Conservation (phyloP, 2,888 invertebrate genomes). For the Lampropteryx suffumata region DNA sequence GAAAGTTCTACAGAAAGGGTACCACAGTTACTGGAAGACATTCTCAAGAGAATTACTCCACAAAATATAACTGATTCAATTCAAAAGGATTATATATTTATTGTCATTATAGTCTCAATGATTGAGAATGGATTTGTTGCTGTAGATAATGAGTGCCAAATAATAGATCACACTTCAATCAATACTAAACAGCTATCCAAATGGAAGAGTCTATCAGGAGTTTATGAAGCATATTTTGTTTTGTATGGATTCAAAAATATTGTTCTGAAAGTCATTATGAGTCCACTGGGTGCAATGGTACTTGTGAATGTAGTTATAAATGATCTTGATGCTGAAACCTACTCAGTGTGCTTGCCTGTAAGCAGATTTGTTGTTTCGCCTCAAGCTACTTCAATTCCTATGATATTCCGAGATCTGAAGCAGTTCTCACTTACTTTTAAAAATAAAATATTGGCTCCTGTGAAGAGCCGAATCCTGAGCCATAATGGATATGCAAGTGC, state of each 20-base stretch:
- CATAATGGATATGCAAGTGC: conserved; percentile 72
- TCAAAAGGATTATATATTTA: conserved; percentile 66
- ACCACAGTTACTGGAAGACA: conserved; percentile 51
- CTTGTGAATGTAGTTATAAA: conserved; percentile 61
- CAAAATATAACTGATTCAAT: conserved; percentile 50
- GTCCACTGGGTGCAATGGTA: conserved; percentile 59
- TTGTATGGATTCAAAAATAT: conserved; percentile 54
- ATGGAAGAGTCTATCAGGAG: conserved; percentile 53
- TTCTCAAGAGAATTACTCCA: conserved; percentile 47
- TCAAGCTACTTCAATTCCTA: conserved; percentile 58
- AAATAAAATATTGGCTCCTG: conserved; percentile 77
- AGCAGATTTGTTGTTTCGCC: conserved; percentile 66
- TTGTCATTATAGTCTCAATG: conserved; percentile 61
- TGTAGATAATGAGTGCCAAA: conserved; percentile 40
- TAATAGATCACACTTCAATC: conserved; percentile 41
- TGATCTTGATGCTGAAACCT: conserved; percentile 62
- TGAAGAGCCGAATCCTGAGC: conserved; percentile 79
- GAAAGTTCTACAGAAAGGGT: conserved; percentile 62
- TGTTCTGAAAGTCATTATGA: conserved; percentile 60
- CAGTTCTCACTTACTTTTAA: conserved; percentile 78
- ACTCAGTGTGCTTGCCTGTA: conserved; percentile 66
- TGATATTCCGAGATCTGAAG: conserved; percentile 69
- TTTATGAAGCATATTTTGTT: conserved; percentile 55
- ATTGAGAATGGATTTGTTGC: conserved; percentile 67
- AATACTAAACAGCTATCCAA: conserved; percentile 44